These are phyloP conservation scores for Macaria notata DNA, from an alignment of 2,888 invertebrate genomes.

Conservation along the genomic window DNA sequence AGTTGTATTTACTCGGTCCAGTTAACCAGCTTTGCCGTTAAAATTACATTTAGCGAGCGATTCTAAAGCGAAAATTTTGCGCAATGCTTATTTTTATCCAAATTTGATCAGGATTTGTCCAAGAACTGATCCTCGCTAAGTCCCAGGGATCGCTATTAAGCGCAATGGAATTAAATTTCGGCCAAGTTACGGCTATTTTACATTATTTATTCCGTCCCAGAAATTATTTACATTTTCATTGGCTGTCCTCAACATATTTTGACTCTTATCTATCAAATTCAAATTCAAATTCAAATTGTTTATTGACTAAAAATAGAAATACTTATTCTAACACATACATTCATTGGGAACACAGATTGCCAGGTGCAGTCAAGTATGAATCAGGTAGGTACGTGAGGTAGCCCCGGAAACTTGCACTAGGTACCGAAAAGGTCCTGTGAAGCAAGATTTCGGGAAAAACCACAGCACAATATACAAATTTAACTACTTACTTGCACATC, in stretches of 20 bases:
- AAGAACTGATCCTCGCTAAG: conserved; percentile 27
- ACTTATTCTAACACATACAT: no score
- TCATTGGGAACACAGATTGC: no score
- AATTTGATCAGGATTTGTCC: conserved; percentile 37
- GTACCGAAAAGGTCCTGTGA: no score
- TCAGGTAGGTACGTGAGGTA: no score
- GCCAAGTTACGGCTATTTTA: conserved; percentile 45
- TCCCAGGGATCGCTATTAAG: conserved; percentile 42
- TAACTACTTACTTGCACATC: no score
- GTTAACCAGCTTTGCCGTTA: conserved; percentile 22
- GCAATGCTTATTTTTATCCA: conserved; percentile 27
- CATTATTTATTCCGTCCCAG: conserved; percentile 55
- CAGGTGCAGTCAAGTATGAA: no score
- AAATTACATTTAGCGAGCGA: conserved; percentile 24
- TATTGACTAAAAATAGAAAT: no score
- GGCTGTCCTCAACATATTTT: conserved; percentile 10
- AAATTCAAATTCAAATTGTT: no score
- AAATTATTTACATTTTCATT: conserved; percentile 47
- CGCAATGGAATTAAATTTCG: conserved; percentile 49
- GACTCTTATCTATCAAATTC: conserved; percentile 33
- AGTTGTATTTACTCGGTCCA: conserved; percentile 20
- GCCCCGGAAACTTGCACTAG: no score
- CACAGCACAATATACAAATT: no score
- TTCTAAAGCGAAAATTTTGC: conserved; percentile 17
- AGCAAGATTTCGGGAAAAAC: no score